Evolutionary conservation across 2,113 vertebrate genomes (phyloP).

Genomic region (Aramus guarauna): DNA sequence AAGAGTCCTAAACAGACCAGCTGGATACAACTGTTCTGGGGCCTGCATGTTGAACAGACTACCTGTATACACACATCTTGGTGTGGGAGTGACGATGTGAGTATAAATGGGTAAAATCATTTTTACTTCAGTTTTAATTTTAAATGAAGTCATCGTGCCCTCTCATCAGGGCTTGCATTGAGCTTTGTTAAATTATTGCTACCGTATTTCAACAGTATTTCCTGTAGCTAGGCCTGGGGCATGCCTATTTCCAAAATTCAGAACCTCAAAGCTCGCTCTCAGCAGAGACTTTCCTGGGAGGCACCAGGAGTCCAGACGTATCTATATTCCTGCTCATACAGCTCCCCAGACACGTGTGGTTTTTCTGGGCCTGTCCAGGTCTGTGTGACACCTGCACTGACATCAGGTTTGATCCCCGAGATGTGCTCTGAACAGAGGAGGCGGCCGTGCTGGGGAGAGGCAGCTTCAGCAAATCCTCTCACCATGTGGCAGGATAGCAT

Average conservation of each 20-base stretch:
- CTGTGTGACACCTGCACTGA: neutral
- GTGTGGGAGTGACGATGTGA: neutral
- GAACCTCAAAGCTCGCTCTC: neutral
- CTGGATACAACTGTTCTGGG: neutral
- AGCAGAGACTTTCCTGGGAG: neutral
- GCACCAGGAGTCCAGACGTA: fast-evolving
- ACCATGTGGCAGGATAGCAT: fast-evolving
- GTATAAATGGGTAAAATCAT: neutral
- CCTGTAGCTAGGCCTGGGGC: neutral
- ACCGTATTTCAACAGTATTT: neutral
- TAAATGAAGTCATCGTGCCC: neutral
- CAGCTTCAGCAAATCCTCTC: neutral
- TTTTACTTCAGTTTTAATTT: neutral
- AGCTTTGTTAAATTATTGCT: neutral
- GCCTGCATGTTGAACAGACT: neutral
- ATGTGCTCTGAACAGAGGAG: neutral
- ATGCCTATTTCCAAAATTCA: neutral
- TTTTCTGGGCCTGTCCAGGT: neutral
- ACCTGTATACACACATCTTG: neutral
- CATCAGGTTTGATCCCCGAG: fast-evolving
- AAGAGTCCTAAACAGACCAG: neutral
- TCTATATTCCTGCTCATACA: neutral
- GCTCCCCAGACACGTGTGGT: fast-evolving
- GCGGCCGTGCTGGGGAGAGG: neutral
- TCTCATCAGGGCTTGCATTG: neutral